Conservation (phyloP, 2,113 vertebrate genomes). For the Urocitellus parryii region DNA sequence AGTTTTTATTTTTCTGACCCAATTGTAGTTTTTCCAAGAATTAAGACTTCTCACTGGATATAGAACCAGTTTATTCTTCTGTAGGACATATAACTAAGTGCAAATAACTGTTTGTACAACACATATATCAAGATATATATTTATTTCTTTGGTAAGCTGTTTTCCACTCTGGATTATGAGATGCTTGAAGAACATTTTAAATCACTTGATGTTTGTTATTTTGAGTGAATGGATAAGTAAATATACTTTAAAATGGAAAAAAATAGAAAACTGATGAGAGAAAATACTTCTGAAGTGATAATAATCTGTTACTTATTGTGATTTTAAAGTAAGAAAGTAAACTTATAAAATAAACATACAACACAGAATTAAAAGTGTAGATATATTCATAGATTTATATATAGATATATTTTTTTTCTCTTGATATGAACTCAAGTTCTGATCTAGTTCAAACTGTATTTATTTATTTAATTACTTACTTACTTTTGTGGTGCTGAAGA, state of each 20-base stretch:
- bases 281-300: background rate
- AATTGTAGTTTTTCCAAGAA: background rate
- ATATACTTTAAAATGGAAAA: background rate
- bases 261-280: background rate
- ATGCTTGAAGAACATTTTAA: background rate
- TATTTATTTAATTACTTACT: no score
- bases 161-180: background rate
- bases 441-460: no score
- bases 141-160: background rate
- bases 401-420: background rate
- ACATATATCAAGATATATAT: background rate
- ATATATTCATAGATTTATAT: background rate
- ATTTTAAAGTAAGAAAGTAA: conserved; percentile 26
- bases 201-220: background rate
- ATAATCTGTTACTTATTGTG: background rate
- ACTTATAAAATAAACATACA: background rate
- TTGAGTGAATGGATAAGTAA: background rate
- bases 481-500: no score
- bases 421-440: background rate
- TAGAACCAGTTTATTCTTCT: background rate
- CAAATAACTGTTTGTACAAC: background rate
- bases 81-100: background rate
- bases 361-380: background rate
- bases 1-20: background rate
- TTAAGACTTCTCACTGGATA: background rate